A percentile compares a stretch with the other conserved stretches of the same genome.
These are phyloP conservation scores for Eupithecia vulgata DNA, from an alignment of 2,888 invertebrate genomes.

Conservation along the genomic window DNA sequence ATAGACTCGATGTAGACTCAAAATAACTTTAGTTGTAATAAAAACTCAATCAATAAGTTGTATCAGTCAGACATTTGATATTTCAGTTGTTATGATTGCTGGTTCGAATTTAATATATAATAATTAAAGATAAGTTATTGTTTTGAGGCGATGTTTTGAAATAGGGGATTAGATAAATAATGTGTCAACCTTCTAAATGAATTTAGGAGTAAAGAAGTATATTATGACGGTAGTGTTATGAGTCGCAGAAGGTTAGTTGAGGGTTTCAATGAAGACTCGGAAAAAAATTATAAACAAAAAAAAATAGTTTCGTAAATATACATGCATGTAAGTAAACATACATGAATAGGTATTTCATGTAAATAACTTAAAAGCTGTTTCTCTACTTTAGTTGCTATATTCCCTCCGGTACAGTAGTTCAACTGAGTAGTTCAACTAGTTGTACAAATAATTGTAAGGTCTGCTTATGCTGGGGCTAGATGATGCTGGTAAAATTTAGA, in stretches of 20 bases:
- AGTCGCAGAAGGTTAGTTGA: neutral
- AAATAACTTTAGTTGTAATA: neutral
- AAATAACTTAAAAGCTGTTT: too few relatives aligned
- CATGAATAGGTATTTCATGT: neutral
- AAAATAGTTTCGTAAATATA: too few relatives aligned
- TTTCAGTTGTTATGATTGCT: slow-evolving; percentile 49
- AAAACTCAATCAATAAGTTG: slow-evolving; percentile 24
- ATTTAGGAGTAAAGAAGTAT: neutral
- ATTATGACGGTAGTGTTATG: neutral
- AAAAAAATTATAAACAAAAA: too few relatives aligned
- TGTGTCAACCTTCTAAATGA: neutral
- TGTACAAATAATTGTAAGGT: too few relatives aligned
- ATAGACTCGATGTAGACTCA: neutral
- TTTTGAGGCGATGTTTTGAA: slow-evolving; percentile 58
- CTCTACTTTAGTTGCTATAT: too few relatives aligned
- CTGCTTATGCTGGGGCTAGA: too few relatives aligned
- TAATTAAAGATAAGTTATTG: slow-evolving; percentile 57
- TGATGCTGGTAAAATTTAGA: too few relatives aligned
- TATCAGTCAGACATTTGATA: slow-evolving; percentile 42
- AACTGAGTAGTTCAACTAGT: too few relatives aligned
- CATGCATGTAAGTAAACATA: too few relatives aligned
- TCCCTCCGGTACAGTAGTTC: too few relatives aligned
- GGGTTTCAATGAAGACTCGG: neutral
- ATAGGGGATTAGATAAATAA: slow-evolving; percentile 11
- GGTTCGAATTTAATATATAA: slow-evolving; percentile 44